phyloP scores from a whole-genome alignment of 2,888 invertebrate genomes.

The Thecophora atra region DNA sequence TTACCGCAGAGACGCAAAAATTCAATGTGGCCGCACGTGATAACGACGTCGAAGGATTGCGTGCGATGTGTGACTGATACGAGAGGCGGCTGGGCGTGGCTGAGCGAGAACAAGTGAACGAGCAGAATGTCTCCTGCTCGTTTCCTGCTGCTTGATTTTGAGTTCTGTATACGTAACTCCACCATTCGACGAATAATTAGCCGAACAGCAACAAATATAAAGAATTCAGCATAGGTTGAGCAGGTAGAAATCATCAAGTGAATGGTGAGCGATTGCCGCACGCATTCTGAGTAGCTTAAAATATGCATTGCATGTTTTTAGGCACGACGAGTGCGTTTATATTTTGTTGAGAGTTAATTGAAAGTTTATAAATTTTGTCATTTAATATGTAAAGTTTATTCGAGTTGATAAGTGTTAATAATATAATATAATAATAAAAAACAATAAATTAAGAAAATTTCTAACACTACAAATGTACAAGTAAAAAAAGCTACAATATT shows the following conservation, averaged over 20 bases:
- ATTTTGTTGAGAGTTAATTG: constrained; percentile 21
- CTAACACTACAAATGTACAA: too few species aligned
- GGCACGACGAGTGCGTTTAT: background rate
- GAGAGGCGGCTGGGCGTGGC: background rate
- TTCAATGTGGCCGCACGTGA: constrained; percentile 47
- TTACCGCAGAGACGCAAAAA: constrained; percentile 35
- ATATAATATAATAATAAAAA: constrained; percentile 39
- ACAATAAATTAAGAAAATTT: background rate
- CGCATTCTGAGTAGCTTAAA: background rate
- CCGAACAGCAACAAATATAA: background rate
- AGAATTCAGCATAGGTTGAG: background rate
- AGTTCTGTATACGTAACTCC: constrained; percentile 5
- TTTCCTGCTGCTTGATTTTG: background rate
- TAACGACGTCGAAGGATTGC: constrained; percentile 38
- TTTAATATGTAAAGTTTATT: constrained; percentile 4
- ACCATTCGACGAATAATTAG: constrained; percentile 25
- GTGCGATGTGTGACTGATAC: background rate
- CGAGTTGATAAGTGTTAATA: constrained; percentile 45
- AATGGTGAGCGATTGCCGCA: background rate
- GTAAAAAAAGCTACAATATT: too few species aligned
- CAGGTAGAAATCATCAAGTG: background rate
- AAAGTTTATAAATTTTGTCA: constrained; percentile 6
- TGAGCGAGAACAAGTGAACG: background rate
- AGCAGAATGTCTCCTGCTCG: background rate
- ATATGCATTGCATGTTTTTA: constrained; percentile 17